Evolutionary conservation across 2,113 vertebrate genomes (phyloP).

Genomic region (Dipodomys spectabilis): DNA sequence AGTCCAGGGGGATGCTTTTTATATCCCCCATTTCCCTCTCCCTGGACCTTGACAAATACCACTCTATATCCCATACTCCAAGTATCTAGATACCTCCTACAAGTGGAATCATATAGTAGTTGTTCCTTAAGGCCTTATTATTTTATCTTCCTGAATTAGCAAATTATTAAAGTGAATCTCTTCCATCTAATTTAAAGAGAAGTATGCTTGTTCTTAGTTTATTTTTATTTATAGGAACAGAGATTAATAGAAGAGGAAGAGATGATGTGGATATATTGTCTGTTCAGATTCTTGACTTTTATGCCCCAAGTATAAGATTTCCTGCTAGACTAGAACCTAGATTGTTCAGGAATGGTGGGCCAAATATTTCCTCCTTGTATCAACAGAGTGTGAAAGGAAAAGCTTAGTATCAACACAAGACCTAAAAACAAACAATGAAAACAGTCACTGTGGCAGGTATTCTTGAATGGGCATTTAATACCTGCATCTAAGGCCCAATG

Average conservation of each 20-base stretch:
- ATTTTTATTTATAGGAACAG: background rate
- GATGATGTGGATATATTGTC: background rate
- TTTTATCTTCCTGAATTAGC: conserved; percentile 11
- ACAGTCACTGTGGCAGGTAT: background rate
- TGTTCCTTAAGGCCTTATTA: background rate
- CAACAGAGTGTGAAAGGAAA: background rate
- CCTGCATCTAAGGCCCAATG: background rate
- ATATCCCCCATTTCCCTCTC: background rate
- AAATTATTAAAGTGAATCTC: conserved; percentile 27
- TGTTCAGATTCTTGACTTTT: conserved; percentile 21
- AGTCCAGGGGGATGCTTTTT: no score
- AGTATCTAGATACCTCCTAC: background rate
- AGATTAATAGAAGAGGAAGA: background rate
- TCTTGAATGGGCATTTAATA: background rate
- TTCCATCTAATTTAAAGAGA: conserved; percentile 31
- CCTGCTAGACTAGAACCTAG: background rate
- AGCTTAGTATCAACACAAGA: background rate
- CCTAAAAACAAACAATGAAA: background rate
- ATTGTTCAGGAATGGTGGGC: background rate
- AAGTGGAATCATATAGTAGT: background rate
- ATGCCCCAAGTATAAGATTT: background rate
- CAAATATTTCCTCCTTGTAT: background rate
- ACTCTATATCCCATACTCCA: background rate
- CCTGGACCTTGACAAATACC: background rate
- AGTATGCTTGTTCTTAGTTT: background rate